A percentile compares a stretch with the other conserved stretches of the same genome.
Evolutionary conservation across 2,113 vertebrate genomes (phyloP).

Genomic region (Pimephales promelas): DNA sequence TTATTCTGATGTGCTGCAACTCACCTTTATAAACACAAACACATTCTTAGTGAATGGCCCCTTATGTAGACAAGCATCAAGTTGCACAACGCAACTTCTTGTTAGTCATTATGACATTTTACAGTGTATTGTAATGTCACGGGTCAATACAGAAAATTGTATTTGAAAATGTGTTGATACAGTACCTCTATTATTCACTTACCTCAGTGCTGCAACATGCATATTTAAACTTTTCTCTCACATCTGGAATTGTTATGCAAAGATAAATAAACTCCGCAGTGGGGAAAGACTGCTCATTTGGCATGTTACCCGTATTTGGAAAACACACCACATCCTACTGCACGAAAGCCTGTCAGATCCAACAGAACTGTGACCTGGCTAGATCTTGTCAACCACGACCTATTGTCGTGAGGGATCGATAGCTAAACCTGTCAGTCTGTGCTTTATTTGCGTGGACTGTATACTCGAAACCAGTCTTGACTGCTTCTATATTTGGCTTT

Average conservation of each 20-base stretch:
- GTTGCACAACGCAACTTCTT: background rate
- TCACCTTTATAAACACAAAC: background rate
- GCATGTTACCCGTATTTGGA: slow-evolving; percentile 5
- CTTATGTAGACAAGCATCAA: background rate
- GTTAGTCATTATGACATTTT: background rate
- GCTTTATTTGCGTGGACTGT: slow-evolving; percentile 25
- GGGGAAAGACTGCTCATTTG: slow-evolving; percentile 31
- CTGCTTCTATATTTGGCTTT: background rate
- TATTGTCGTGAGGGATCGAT: slow-evolving; percentile 22
- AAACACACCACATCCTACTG: slow-evolving; percentile 7
- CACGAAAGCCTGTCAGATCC: slow-evolving; percentile 8
- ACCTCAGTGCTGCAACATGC: background rate
- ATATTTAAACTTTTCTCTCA: background rate
- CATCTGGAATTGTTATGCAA: slow-evolving; percentile 30
- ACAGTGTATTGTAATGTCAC: background rate
- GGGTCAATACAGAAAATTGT: background rate
- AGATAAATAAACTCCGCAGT: slow-evolving; percentile 21
- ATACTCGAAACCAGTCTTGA: background rate
- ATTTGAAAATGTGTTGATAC: background rate
- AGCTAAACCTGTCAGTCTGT: slow-evolving; percentile 4
- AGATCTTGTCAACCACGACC: too few species aligned
- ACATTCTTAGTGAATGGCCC: background rate
- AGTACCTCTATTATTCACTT: background rate
- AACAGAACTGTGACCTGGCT: background rate
- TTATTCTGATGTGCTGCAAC: background rate